Conservation (phyloP, 2,797 vertebrate species). For the Novumbra hubbsi region DNA sequence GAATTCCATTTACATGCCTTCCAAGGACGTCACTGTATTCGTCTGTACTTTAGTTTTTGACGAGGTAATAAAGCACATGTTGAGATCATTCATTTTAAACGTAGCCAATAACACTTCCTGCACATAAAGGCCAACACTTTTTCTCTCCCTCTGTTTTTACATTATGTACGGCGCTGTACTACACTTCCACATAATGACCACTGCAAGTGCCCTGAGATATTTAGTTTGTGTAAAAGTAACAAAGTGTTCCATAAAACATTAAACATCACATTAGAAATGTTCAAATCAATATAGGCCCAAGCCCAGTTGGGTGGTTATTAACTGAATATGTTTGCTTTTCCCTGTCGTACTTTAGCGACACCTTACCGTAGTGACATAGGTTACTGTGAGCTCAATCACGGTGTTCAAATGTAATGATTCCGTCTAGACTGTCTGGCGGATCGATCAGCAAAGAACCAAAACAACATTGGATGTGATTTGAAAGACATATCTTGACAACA, state of each 20-base stretch:
- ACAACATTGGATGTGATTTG: no score
- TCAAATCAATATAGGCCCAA: background rate
- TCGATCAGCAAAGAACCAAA: no score
- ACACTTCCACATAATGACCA: background rate
- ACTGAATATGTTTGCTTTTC: no score
- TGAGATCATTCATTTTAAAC: conserved; percentile 77
- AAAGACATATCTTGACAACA: no score
- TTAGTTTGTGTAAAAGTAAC: background rate
- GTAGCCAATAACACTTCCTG: conserved; percentile 77
- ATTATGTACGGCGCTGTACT: background rate
- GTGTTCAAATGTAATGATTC: no score
- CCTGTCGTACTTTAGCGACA: no score
- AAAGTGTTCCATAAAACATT: background rate
- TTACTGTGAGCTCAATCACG: no score
- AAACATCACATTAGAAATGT: background rate
- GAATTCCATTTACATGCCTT: conserved; percentile 67
- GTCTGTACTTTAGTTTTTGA: conserved; percentile 73
- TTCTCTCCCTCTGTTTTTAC: conserved; percentile 17
- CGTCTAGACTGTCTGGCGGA: no score
- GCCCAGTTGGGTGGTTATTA: background rate
- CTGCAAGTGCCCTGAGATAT: background rate
- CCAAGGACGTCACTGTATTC: conserved; percentile 62
- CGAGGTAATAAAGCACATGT: conserved; percentile 73
- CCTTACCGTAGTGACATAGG: no score
- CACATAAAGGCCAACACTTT: conserved; percentile 69